phyloP scores from a whole-genome alignment of 2,888 invertebrate species.

The Eulithis prunata region DNA sequence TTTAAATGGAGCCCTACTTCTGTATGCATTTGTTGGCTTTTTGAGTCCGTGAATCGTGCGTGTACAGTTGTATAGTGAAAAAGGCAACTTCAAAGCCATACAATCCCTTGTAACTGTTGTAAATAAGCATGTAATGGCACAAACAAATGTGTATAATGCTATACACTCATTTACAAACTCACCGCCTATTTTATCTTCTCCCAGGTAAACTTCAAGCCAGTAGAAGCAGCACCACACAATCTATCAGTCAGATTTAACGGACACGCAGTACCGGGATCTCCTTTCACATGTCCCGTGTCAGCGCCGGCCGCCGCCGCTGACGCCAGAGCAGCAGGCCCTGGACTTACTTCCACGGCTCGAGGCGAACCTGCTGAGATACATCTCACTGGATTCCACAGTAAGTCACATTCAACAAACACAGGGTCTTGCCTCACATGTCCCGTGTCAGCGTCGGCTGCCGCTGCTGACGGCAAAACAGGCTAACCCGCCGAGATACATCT shows the following conservation, averaged over 20 bases:
- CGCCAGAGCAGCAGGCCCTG: conserved; percentile 74
- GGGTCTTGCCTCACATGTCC: conserved; percentile 87
- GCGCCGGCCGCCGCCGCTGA: conserved; percentile 76
- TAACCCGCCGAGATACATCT: conserved; percentile 75
- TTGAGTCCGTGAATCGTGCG: no score
- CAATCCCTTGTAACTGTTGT: no score
- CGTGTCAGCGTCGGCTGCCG: conserved; percentile 83
- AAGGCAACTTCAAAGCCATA: no score
- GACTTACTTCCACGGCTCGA: conserved; percentile 69
- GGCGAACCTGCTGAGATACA: conserved; percentile 75
- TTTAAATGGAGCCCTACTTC: not conserved
- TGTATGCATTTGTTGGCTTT: not conserved
- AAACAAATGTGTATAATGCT: no score
- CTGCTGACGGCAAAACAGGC: conserved; percentile 74
- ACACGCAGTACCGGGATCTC: conserved; percentile 93
- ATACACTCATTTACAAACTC: not conserved
- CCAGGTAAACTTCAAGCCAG: conserved; percentile 97
- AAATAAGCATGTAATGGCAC: no score
- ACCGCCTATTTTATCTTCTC: not conserved
- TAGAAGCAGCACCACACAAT: conserved; percentile 95
- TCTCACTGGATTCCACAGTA: conserved; percentile 75
- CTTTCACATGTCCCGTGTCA: conserved; percentile 94
- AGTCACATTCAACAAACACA: conserved; percentile 39
- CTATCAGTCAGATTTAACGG: conserved; percentile 94
- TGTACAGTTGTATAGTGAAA: no score